Percentiles rank a stretch among this genome's conserved stretches.
Evolutionary conservation across 2,888 invertebrate species (phyloP).

Genomic region (Xestia c-nigrum): DNA sequence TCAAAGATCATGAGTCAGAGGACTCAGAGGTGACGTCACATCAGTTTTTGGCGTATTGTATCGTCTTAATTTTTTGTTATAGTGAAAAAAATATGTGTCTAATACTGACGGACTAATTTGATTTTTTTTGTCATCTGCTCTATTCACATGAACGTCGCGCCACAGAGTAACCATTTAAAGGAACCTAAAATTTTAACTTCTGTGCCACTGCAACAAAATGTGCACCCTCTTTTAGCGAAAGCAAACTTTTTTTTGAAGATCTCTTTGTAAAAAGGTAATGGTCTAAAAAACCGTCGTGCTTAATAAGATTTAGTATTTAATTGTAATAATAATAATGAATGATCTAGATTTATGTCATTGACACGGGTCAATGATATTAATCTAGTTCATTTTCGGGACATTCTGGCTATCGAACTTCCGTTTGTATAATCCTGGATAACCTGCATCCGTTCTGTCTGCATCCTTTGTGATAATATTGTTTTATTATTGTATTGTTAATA

Average conservation of each 20-base stretch:
- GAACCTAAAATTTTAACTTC: neutral
- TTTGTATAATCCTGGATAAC: slow-evolving; percentile 41
- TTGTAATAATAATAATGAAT: too few relatives aligned
- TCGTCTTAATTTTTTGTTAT: too few relatives aligned
- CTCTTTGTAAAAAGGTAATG: neutral
- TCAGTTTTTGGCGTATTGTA: too few relatives aligned
- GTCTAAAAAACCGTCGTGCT: neutral
- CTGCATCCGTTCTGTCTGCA: slow-evolving; percentile 29
- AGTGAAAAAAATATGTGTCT: too few relatives aligned
- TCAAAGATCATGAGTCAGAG: too few relatives aligned
- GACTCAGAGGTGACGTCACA: too few relatives aligned
- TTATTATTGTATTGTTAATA: neutral
- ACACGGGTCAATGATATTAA: slow-evolving; percentile 18
- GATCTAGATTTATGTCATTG: too few relatives aligned
- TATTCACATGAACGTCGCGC: neutral
- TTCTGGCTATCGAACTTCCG: slow-evolving; percentile 32
- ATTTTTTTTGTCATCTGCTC: too few relatives aligned
- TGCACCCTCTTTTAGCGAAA: neutral
- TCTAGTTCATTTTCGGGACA: neutral
- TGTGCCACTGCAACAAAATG: neutral
- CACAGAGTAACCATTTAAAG: neutral
- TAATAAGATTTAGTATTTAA: neutral
- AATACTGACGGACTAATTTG: too few relatives aligned
- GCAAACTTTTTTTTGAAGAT: neutral
- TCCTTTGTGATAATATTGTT: slow-evolving; percentile 27